Evolutionary conservation across 1,140 invertebrate species (phyloP).

Genomic region (Mizuhopecten yessoensis): DNA sequence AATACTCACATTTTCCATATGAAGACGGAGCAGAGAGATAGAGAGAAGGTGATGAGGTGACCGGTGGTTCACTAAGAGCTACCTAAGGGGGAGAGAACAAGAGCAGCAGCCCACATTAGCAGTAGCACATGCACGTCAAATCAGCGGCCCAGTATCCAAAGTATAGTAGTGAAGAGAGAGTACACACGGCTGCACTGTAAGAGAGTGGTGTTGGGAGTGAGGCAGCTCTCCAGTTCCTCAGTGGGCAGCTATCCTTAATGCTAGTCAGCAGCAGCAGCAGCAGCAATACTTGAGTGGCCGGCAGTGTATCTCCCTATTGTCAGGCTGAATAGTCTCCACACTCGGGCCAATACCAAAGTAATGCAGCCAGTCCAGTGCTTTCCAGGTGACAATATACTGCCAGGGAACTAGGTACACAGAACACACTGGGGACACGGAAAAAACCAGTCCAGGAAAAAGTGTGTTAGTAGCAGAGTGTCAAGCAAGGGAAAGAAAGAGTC

Average conservation of each 20-base stretch:
- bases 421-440: not conserved
- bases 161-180: not conserved
- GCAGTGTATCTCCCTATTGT: conserved; percentile 13
- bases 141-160: conserved; percentile 23
- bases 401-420: not conserved
- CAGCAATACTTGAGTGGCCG: not conserved
- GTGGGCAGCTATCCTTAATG: not conserved
- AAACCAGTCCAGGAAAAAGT: not conserved
- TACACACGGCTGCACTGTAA: conserved; percentile 37
- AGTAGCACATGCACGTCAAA: not conserved
- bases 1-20: conserved; percentile 35
- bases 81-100: conserved; percentile 31
- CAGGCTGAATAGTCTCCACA: not conserved
- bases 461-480: conserved; percentile 23
- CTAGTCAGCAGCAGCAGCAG: conserved; percentile 30
- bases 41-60: conserved; percentile 37
- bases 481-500: conserved; percentile 25
- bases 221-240: not conserved
- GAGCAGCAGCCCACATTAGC: conserved; percentile 24
- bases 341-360: conserved; percentile 17
- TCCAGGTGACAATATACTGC: conserved; percentile 25
- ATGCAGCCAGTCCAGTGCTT: not conserved
- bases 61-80: conserved; percentile 30
- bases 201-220: conserved; percentile 2
- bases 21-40: not conserved